Evolutionary conservation across 2,113 vertebrate species (phyloP), one percentile per base, ranked within the genome.

Genomic region (Prietella phreatophila): DNA sequence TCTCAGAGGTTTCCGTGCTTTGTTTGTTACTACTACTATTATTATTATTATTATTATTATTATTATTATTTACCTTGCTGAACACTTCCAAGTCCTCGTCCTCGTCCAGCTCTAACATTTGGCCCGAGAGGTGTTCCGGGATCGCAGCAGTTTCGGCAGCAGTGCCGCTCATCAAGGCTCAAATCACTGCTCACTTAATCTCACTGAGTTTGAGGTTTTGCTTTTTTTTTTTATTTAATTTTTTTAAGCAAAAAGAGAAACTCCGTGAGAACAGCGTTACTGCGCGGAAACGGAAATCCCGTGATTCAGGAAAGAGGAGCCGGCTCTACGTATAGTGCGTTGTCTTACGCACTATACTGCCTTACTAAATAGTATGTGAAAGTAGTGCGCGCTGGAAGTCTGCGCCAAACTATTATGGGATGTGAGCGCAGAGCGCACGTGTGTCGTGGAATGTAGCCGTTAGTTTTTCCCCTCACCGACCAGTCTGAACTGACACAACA

Each of bases 41-140:
- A 5, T 17, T n/a, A 36, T 42, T 47, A 22, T 78, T 89, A 36
- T 36, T 20, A 42, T 56, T 60, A 22, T 60, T 60, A 5, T 17
- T n/a, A 42, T 42, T 42, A 42, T 42, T 47, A 22, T 78, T 89
- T 93, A 96, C 96, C 96, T 96, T 95, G 69, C 91, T 95, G 92
- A 95, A 96, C 63, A 96, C 95, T 88, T 96, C 96, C 90, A 96
- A 91, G 90, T 96, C 96, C 2, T 96, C 96, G 91, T 96, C 95
- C 81, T 96, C 95, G 61, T 96, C 95, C 84, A 95, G 88, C 60
- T 95, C 95, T 89, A 95, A 47, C 94, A 95, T 94, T 86, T 93
- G 92, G 91, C 84, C 92, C 0, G 93, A 90, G 20, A 94, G 84
- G 84, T 93, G 93, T 85, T 89, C 91, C 1, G 93, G 88, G 20